Conservation (phyloP, 2,888 invertebrate genomes). For the Phymatocera aterrima region DNA sequence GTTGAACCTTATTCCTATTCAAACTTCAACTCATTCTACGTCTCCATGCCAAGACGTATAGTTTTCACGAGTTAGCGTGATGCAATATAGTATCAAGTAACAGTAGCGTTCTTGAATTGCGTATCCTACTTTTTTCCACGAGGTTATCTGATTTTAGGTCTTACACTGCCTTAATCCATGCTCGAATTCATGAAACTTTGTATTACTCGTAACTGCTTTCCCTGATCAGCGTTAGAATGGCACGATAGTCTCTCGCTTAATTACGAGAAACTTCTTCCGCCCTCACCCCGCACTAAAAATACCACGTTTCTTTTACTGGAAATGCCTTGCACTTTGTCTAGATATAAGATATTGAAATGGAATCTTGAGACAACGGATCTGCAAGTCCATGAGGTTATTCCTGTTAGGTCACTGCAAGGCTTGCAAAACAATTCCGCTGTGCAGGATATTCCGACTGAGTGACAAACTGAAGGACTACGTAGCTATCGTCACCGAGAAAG, state of each 20-base stretch:
- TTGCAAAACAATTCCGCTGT: not conserved
- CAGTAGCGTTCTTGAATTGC: not conserved
- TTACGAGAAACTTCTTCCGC: too few species aligned
- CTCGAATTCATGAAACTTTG: too few species aligned
- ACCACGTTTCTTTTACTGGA: not conserved
- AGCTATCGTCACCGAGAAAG: slow-evolving; percentile 6
- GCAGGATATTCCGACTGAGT: too few species aligned
- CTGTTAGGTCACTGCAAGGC: not conserved
- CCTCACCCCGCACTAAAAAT: too few species aligned
- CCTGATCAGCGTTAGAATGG: too few species aligned
- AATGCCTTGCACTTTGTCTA: not conserved
- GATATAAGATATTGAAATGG: not conserved
- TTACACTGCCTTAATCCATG: too few species aligned
- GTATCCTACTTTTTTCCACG: not conserved
- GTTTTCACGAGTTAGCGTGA: not conserved
- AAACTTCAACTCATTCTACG: not conserved
- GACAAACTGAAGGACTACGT: not conserved
- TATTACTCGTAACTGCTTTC: too few species aligned
- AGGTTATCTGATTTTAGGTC: too few species aligned
- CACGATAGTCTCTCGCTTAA: too few species aligned
- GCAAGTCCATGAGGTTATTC: not conserved
- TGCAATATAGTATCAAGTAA: not conserved
- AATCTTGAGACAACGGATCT: slow-evolving; percentile 9
- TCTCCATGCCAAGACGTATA: not conserved
- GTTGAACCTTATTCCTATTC: not conserved